phyloP scores from a whole-genome alignment of 2,888 invertebrate species.

The Pantelozetes paolii region DNA sequence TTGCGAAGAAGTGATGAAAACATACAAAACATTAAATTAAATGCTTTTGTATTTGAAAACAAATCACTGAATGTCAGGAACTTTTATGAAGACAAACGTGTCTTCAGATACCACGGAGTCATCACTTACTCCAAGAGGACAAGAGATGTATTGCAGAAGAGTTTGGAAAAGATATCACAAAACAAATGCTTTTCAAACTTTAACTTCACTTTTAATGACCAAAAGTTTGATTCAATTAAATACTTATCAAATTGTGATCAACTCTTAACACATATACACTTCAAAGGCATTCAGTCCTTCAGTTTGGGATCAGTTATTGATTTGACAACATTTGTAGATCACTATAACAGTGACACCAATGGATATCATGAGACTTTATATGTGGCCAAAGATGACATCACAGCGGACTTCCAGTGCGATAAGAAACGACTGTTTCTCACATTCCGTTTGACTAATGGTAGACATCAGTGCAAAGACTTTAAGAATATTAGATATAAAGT shows the following conservation, averaged over 20 bases:
- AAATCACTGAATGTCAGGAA: too few species aligned
- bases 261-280: not conserved
- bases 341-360: constrained; percentile 40
- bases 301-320: constrained; percentile 45
- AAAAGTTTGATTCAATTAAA: not conserved
- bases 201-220: not conserved
- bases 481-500: constrained; percentile 5
- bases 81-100: not conserved
- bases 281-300: constrained; percentile 18
- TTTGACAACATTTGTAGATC: constrained; percentile 45
- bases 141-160: not conserved
- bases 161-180: not conserved
- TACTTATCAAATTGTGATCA: not conserved
- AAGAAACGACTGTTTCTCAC: not conserved
- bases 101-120: not conserved
- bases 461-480: too few species aligned
- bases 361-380: not conserved
- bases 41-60: too few species aligned
- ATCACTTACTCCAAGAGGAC: too few species aligned
- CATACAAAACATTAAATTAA: too few species aligned
- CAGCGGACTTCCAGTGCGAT: not conserved
- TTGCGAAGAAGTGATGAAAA: too few species aligned
- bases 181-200: not conserved
- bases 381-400: not conserved
- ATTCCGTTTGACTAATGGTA: constrained; percentile 10